phyloP scores from a whole-genome alignment of 2,113 vertebrate species.

The Oncorhynchus kisutch region DNA sequence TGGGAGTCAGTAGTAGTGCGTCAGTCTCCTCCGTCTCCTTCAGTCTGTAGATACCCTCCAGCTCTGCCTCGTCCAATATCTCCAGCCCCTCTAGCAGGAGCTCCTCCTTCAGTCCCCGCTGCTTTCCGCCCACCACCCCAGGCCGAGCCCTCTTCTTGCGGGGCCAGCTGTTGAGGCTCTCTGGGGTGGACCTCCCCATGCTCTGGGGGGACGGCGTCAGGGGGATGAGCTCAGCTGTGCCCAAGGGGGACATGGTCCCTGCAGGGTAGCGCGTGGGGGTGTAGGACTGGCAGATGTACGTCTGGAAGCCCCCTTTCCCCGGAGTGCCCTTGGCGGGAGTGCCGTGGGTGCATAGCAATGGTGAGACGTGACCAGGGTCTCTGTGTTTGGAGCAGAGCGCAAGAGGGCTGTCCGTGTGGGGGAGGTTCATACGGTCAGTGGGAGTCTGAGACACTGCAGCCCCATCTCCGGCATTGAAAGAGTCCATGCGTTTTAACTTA shows the following conservation, averaged over 20 bases:
- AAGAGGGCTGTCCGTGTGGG: constrained; percentile 69
- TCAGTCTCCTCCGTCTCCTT: constrained; percentile 76
- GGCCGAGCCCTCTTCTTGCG: constrained; percentile 78
- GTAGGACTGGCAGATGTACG: constrained; percentile 90
- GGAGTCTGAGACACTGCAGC: constrained; percentile 39
- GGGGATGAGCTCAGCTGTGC: constrained; percentile 60
- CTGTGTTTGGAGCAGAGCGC: constrained; percentile 68
- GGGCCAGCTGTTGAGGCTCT: no score
- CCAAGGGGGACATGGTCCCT: constrained; percentile 71
- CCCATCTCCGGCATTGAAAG: constrained; percentile 40
- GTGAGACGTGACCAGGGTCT: constrained; percentile 76
- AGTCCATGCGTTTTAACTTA: constrained; percentile 79
- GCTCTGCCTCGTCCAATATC: constrained; percentile 78
- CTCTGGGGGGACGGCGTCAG: constrained; percentile 87
- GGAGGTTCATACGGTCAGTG: constrained; percentile 40
- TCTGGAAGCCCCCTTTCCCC: constrained; percentile 81
- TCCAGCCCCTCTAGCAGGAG: constrained; percentile 44
- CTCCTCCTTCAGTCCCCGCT: constrained; percentile 38
- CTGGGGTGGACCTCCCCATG: constrained; percentile 84
- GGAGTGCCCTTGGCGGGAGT: constrained; percentile 80
- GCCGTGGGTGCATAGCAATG: constrained; percentile 73
- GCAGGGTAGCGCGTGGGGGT: constrained; percentile 81
- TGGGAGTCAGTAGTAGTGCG: constrained; percentile 57
- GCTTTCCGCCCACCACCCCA: constrained; percentile 44
- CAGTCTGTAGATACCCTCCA: constrained; percentile 83